phyloP scores from a whole-genome alignment of 2,888 invertebrate genomes.

The Sphinx pinastri region DNA sequence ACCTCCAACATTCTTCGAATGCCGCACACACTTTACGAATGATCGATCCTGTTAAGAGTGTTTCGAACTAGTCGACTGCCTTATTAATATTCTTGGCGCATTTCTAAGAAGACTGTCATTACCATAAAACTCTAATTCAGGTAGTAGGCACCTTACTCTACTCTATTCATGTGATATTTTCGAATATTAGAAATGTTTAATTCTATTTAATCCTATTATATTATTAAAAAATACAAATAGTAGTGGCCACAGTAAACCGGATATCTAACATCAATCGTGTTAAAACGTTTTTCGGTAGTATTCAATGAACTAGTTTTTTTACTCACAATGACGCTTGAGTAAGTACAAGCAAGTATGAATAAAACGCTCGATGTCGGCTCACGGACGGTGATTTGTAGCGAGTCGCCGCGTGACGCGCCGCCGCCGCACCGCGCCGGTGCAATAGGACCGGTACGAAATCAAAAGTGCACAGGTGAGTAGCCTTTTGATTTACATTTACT shows the following conservation, averaged over 20 bases:
- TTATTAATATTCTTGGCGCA: not conserved
- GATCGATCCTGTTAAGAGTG: not conserved
- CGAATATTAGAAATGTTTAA: not conserved
- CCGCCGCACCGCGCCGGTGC: slow-evolving; percentile 37
- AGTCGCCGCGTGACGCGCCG: slow-evolving; percentile 33
- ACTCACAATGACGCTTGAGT: slow-evolving; percentile 55
- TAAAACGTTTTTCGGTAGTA: slow-evolving; percentile 45
- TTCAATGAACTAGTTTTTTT: slow-evolving; percentile 63
- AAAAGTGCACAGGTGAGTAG: slow-evolving; percentile 63
- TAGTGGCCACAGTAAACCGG: slow-evolving; percentile 3
- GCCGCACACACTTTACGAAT: slow-evolving; percentile 10
- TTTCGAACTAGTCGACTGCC: not conserved
- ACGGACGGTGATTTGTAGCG: slow-evolving; percentile 54
- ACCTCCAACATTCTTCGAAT: slow-evolving; percentile 21
- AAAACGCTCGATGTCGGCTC: slow-evolving; percentile 54
- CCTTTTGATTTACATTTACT: slow-evolving; percentile 37
- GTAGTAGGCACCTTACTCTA: not conserved
- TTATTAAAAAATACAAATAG: not conserved
- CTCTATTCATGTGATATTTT: not conserved
- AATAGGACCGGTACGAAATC: slow-evolving; percentile 60
- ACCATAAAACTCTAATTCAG: not conserved
- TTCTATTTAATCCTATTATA: not conserved
- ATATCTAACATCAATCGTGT: slow-evolving; percentile 2
- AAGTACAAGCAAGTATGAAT: slow-evolving; percentile 57
- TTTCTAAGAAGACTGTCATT: not conserved